Conservation (phyloP, 2,888 invertebrate species). For the Hirtodrosophila trivittata region DNA sequence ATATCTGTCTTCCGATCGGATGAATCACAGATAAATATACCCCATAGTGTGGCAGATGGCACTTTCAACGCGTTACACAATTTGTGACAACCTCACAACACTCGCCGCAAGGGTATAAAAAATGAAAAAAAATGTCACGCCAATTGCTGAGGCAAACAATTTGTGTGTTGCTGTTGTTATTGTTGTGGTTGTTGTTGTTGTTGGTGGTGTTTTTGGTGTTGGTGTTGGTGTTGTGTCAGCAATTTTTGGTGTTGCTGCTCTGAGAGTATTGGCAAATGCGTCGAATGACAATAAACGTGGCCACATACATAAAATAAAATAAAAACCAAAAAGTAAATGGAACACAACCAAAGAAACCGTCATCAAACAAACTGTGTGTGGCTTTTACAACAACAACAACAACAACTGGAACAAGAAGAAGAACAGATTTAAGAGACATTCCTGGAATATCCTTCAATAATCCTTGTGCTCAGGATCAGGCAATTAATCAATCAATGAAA, state of each 20-base stretch:
- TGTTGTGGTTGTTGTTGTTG: slow-evolving; percentile 19
- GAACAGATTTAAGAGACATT: too few relatives aligned
- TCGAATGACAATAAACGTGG: slow-evolving; percentile 64
- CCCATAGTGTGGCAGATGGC: too few relatives aligned
- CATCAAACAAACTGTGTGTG: slow-evolving; percentile 30
- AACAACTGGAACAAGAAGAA: slow-evolving; percentile 5
- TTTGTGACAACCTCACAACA: not conserved
- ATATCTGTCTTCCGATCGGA: too few relatives aligned
- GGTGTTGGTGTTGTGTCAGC: slow-evolving; percentile 49
- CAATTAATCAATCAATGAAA: too few relatives aligned
- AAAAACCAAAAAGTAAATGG: slow-evolving; percentile 1
- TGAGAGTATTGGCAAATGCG: slow-evolving; percentile 56
- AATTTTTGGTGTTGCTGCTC: slow-evolving; percentile 26
- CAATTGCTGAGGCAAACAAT: slow-evolving; percentile 68
- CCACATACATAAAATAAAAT: slow-evolving; percentile 41
- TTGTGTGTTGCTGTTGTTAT: slow-evolving; percentile 29
- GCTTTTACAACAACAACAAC: slow-evolving; percentile 19
- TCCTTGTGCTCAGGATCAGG: too few relatives aligned
- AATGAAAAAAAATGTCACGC: slow-evolving; percentile 33
- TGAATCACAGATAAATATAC: too few relatives aligned
- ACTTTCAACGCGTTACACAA: too few relatives aligned
- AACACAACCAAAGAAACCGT: slow-evolving; percentile 29
- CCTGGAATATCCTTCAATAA: too few relatives aligned
- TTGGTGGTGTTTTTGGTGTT: slow-evolving; percentile 23
- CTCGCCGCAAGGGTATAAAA: not conserved